Evolutionary conservation across 1,140 invertebrate species (phyloP), one percentile per base, ranked within the genome.

Genomic region (Drosophila suzukii): DNA sequence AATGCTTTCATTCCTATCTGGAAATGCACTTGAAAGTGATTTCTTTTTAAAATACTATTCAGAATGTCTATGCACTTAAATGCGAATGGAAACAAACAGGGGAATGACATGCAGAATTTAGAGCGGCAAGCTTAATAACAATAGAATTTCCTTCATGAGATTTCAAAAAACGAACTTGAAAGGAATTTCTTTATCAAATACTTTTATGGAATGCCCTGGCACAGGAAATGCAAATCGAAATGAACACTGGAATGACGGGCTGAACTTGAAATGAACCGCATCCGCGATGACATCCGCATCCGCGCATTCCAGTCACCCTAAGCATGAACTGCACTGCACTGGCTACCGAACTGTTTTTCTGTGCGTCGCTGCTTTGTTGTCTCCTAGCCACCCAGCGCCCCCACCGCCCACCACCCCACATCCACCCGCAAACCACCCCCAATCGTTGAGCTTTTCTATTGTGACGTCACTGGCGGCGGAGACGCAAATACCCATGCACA

Each of bases 401-500:
- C 47, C 20, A 58, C 47, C 53, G 17, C 51, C 54, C 55, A 39
- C 27, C 15, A 6, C n/a, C 17, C n/a, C 17, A 46, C 44, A 10
- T 4, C 11, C 15, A 43, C 12, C 12, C 13, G 12, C 39, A 27
- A 47, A 47, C 49, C 49, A 51, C 39, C 58, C 76, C 34, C 10
- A 3, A 3, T 54, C 55, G 70, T 24, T 70, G 63, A 74, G 77
- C 77, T 89, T 89, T 89, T 84, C 84, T 89, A 81, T 89, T 89
- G 84, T 89, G 84, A 89, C 84, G 84, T 89, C 84, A 89, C 73
- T 82, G 57, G 38, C 55, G 63, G 62, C 76, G 70, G 63, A 59
- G 78, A 88, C 78, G 83, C 84, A 88, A 80, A 88, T 88, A 49
- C 68, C 74, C 56, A 75, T 74, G 56, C 51, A 76, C 46, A 60